A percentile compares a stretch with the other conserved stretches of the same genome.
Evolutionary conservation across 2,113 vertebrate species (phyloP).

Genomic region (Sminthopsis crassicaudata): DNA sequence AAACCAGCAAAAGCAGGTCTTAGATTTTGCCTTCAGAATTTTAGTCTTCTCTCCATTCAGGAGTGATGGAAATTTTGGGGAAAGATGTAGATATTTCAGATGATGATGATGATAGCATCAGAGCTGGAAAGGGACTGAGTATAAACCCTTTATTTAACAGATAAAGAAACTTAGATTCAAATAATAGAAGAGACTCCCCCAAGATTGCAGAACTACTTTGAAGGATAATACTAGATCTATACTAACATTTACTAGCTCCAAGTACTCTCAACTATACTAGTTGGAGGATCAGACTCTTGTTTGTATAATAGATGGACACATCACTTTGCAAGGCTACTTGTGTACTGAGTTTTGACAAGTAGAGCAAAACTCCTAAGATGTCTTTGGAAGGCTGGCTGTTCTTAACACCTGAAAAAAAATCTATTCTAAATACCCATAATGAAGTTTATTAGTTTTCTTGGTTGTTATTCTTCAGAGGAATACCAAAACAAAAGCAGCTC

Average conservation of each 20-base stretch:
- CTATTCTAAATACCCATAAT: not conserved
- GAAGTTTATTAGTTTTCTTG: not conserved
- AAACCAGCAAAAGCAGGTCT: not conserved
- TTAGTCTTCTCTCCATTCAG: not conserved
- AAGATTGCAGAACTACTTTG: not conserved
- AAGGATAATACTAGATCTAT: not conserved
- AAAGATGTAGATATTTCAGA: too few relatives aligned
- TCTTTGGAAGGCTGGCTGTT: not conserved
- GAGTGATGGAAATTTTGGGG: not conserved
- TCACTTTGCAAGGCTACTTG: not conserved
- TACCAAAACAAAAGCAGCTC: not conserved
- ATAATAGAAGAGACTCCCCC: not conserved
- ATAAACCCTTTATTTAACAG: not conserved
- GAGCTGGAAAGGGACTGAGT: not conserved
- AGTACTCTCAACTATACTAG: not conserved
- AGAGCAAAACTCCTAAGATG: not conserved
- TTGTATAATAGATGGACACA: not conserved
- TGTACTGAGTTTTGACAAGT: not conserved
- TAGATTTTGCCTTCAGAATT: not conserved
- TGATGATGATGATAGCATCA: not conserved
- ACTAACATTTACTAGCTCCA: not conserved
- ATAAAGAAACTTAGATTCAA: not conserved
- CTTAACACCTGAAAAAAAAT: not conserved
- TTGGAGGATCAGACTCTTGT: not conserved
- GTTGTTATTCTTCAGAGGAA: not conserved